These are phyloP conservation scores for Campylorhamphus procurvoides DNA, from an alignment of 2,113 vertebrate species.

Conservation along the genomic window DNA sequence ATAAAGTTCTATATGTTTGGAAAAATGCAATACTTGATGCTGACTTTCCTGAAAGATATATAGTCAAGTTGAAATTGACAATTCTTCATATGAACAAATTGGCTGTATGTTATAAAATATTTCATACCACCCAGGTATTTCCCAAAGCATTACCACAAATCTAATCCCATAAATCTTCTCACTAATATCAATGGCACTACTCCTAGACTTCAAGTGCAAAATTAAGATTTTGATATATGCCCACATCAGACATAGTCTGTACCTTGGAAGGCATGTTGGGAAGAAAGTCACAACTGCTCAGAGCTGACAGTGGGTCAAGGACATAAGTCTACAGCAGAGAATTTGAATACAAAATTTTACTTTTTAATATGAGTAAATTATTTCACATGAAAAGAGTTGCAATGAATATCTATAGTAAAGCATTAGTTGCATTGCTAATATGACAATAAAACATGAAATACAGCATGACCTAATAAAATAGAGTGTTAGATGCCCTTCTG, in stretches of 20 bases:
- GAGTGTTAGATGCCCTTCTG: background rate
- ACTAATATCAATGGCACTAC: background rate
- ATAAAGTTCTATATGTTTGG: background rate
- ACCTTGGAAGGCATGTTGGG: accelerated
- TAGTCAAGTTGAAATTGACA: background rate
- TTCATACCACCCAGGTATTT: background rate
- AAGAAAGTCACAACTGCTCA: background rate
- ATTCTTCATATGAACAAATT: background rate
- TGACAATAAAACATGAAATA: background rate
- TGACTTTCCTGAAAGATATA: background rate
- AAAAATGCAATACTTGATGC: background rate
- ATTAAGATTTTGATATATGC: background rate
- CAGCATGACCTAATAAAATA: background rate
- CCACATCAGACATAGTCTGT: background rate
- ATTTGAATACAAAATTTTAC: background rate
- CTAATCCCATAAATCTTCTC: background rate
- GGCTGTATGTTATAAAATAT: background rate
- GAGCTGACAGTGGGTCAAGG: background rate
- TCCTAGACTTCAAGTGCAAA: background rate
- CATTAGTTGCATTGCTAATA: background rate
- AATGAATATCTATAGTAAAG: background rate
- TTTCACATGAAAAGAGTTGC: background rate
- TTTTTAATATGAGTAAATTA: background rate
- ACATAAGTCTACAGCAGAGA: background rate
- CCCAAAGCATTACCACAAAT: background rate